A percentile compares a stretch with the other conserved stretches of the same genome.
phyloP scores from a whole-genome alignment of 2,888 invertebrate species.

The Anthophora plumipes region DNA sequence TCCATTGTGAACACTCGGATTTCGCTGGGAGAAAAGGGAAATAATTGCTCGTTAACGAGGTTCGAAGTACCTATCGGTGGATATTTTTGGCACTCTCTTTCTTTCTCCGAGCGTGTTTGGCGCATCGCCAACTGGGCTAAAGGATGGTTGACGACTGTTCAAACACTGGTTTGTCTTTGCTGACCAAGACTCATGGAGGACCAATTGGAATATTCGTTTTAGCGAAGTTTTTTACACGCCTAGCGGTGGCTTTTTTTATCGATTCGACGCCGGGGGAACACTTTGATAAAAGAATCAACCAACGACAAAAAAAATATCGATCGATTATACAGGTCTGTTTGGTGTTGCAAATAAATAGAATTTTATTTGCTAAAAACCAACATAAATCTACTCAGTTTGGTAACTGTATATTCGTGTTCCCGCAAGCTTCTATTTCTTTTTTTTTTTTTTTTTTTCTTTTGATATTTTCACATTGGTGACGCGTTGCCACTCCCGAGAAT shows the following conservation, averaged over 20 bases:
- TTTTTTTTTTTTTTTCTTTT: background rate
- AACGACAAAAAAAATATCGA: background rate
- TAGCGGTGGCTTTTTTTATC: slow-evolving; percentile 35
- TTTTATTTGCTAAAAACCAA: background rate
- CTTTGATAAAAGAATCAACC: background rate
- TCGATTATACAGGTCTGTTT: background rate
- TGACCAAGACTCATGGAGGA: slow-evolving; percentile 66
- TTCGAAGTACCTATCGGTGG: slow-evolving; percentile 63
- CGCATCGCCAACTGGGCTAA: slow-evolving; percentile 71
- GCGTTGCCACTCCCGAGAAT: background rate
- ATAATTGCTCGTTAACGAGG: slow-evolving; percentile 64
- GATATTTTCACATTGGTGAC: slow-evolving; percentile 1
- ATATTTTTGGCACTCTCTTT: slow-evolving; percentile 67
- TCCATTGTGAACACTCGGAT: slow-evolving; percentile 17
- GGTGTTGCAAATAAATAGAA: background rate
- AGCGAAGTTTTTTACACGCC: slow-evolving; percentile 39
- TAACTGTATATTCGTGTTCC: background rate
- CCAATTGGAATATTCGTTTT: slow-evolving; percentile 62
- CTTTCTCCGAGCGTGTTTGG: slow-evolving; percentile 69
- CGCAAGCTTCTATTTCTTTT: too few relatives aligned
- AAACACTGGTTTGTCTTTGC: slow-evolving; percentile 77
- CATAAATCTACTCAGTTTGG: background rate
- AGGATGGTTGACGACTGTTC: slow-evolving; percentile 75
- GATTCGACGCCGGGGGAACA: background rate
- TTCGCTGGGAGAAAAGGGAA: slow-evolving; percentile 49